Conservation (phyloP, 1,140 invertebrate species). For the Lysiphlebus fabarum region DNA sequence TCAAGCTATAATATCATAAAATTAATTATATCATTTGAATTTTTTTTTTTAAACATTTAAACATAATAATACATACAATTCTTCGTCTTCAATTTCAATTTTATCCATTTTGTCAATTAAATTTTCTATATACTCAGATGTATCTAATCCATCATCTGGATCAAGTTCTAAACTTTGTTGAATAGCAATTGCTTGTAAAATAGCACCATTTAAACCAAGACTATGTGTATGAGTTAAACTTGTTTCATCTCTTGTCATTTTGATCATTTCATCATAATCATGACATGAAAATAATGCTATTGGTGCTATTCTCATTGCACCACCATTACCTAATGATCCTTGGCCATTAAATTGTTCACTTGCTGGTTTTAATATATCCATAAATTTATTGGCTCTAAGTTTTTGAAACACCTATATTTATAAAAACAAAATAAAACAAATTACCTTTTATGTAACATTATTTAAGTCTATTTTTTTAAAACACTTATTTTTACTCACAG, state of each 20-base stretch:
- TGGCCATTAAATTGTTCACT: slow-evolving; percentile 67
- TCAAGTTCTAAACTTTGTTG: slow-evolving; percentile 55
- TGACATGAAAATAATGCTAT: slow-evolving; percentile 63
- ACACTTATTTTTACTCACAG: slow-evolving; percentile 33
- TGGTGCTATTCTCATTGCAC: slow-evolving; percentile 74
- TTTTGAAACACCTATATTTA: slow-evolving; percentile 64
- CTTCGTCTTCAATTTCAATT: slow-evolving; percentile 58
- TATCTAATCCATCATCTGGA: slow-evolving; percentile 52
- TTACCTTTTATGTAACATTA: neutral
- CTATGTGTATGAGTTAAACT: slow-evolving; percentile 69
- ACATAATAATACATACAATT: slow-evolving; percentile 32
- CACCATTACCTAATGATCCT: slow-evolving; percentile 77
- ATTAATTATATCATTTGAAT: slow-evolving; percentile 2
- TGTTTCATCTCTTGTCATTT: slow-evolving; percentile 55
- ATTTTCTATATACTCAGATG: slow-evolving; percentile 55
- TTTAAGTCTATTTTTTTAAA: neutral
- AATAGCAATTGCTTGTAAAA: slow-evolving; percentile 63
- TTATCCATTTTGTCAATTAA: slow-evolving; percentile 61
- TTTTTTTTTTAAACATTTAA: slow-evolving; percentile 1
- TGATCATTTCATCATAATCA: slow-evolving; percentile 55
- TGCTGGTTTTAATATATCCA: slow-evolving; percentile 65
- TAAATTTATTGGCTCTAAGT: slow-evolving; percentile 58
- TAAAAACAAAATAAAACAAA: neutral
- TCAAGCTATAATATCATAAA: slow-evolving; percentile 40
- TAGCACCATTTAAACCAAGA: slow-evolving; percentile 66